These are phyloP conservation scores for Himalopsyche phryganea DNA, from an alignment of 1,140 invertebrate genomes.

Conservation along the genomic window DNA sequence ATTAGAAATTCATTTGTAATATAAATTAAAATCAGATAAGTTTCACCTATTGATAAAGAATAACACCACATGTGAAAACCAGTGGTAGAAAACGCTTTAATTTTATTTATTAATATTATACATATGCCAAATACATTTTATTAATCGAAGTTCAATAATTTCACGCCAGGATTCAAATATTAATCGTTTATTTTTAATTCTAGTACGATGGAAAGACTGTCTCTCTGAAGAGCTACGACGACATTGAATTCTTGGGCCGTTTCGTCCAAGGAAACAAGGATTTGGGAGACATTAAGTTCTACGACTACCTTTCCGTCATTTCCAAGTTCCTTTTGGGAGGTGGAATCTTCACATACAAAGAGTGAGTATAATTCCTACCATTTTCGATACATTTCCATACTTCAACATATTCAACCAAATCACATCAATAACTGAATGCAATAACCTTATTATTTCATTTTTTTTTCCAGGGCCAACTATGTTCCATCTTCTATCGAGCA, in stretches of 20 bases:
- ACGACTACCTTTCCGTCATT: conserved; percentile 55
- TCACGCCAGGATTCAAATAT: conserved; percentile 36
- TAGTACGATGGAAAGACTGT: conserved; percentile 50
- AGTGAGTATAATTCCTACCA: not conserved
- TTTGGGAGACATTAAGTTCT: conserved; percentile 61
- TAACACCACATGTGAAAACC: too few relatives aligned
- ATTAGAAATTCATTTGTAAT: not conserved
- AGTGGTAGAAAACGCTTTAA: too few relatives aligned
- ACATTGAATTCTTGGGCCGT: conserved; percentile 61
- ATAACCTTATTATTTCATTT: too few relatives aligned
- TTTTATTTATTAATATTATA: conserved; percentile 46
- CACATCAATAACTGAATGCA: not conserved
- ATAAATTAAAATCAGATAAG: conserved; percentile 36
- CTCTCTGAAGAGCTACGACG: conserved; percentile 50
- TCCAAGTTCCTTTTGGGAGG: conserved; percentile 59
- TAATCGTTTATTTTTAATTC: not conserved
- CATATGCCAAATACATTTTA: conserved; percentile 42
- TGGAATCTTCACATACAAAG: conserved; percentile 11
- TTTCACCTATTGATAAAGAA: conserved; percentile 53
- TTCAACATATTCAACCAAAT: too few relatives aligned
- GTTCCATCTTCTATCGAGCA: conserved; percentile 50
- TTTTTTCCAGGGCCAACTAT: conserved; percentile 13
- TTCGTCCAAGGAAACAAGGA: conserved; percentile 64
- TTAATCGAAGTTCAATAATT: conserved; percentile 54
- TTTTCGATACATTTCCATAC: too few relatives aligned